Conservation (phyloP, 2,797 vertebrate genomes). For the Prunella strophiata region DNA sequence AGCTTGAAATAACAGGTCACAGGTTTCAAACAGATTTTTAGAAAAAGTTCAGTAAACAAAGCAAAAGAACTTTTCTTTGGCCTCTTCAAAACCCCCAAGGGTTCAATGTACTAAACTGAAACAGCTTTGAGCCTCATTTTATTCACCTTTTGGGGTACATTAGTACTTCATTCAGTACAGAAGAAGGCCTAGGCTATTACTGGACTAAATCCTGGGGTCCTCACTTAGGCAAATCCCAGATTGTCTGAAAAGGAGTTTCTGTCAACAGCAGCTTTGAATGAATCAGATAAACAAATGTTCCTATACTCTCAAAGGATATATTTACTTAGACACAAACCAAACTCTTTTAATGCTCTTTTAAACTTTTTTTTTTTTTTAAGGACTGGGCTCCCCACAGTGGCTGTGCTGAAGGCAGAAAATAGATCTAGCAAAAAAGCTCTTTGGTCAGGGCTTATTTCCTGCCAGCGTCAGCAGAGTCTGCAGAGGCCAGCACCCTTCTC, state of each 20-base stretch:
- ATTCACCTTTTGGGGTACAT: background rate
- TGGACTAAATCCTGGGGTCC: background rate
- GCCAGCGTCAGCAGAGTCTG: background rate
- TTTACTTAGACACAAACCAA: background rate
- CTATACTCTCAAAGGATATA: background rate
- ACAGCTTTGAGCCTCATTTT: background rate
- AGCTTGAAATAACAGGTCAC: background rate
- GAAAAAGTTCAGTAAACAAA: background rate
- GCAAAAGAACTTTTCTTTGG: background rate
- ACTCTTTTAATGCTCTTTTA: background rate
- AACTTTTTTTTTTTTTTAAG: background rate
- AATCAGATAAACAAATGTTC: background rate
- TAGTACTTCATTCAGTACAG: background rate
- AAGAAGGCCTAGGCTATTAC: background rate
- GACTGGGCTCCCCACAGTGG: background rate
- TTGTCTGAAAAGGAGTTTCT: background rate
- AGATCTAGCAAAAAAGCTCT: background rate
- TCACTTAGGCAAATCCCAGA: background rate
- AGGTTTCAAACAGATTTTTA: background rate
- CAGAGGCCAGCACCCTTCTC: background rate
- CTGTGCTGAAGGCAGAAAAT: background rate
- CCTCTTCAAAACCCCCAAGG: background rate
- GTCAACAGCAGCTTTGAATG: background rate
- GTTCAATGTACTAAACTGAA: background rate
- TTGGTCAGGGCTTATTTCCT: background rate